Conservation (phyloP, 2,888 invertebrate genomes). For the Amphimallon solstitiale region DNA sequence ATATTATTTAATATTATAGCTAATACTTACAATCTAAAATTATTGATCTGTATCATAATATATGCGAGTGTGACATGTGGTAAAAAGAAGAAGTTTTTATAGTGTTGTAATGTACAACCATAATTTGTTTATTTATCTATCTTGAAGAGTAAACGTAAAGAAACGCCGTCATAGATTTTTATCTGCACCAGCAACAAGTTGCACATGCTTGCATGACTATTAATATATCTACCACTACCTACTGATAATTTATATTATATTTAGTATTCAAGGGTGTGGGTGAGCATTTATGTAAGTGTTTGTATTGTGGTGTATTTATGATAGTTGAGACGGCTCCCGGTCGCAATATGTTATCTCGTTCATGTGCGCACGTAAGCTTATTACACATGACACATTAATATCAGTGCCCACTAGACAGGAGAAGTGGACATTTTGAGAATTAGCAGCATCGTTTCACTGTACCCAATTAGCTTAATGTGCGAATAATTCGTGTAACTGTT, state of each 20-base stretch:
- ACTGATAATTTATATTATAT: background rate
- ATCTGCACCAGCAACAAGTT: background rate
- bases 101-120: too few species aligned
- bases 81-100: too few species aligned
- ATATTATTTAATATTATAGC: too few species aligned
- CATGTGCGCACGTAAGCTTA: background rate
- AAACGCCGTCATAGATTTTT: too few species aligned
- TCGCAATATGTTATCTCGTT: conserved; percentile 9
- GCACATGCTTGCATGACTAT: too few species aligned
- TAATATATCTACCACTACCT: background rate
- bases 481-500: background rate
- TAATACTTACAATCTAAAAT: too few species aligned
- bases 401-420: background rate
- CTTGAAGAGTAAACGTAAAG: too few species aligned
- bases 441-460: background rate
- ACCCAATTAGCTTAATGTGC: background rate
- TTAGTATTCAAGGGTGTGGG: background rate
- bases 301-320: background rate
- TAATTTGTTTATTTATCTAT: too few species aligned
- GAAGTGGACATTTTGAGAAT: background rate
- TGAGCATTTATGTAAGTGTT: background rate
- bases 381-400: conserved; percentile 1
- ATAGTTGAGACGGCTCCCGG: background rate
- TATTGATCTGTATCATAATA: too few species aligned
- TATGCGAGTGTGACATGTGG: too few species aligned